Conservation (phyloP, 1,140 invertebrate genomes). For the Daktulosphaira vitifoliae region DNA sequence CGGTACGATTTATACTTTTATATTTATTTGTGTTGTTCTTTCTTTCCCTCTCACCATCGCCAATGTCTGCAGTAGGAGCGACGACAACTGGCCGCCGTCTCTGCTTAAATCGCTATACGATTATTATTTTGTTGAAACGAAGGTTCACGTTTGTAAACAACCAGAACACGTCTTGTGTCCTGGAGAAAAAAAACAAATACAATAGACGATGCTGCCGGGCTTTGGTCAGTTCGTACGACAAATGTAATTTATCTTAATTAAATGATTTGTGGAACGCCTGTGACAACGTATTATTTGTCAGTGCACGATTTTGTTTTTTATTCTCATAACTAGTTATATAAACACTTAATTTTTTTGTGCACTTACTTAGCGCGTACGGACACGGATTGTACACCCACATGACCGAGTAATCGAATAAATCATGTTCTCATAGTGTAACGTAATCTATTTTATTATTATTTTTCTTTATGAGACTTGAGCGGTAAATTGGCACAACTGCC, state of each 20-base stretch:
- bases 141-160: constrained; percentile 15
- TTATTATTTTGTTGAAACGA: neutral
- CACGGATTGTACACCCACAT: too few relatives aligned
- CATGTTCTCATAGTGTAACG: too few relatives aligned
- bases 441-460: too few relatives aligned
- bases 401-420: too few relatives aligned
- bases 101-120: constrained; percentile 13
- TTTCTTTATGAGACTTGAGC: too few relatives aligned
- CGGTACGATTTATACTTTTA: neutral
- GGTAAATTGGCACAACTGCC: too few relatives aligned
- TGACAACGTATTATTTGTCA: neutral
- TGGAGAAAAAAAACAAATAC: too few relatives aligned
- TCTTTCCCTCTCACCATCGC: too few relatives aligned
- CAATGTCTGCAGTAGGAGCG: too few relatives aligned
- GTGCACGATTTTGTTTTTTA: neutral
- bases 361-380: neutral
- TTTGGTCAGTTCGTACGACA: neutral
- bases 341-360: too few relatives aligned
- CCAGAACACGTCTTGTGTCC: neutral
- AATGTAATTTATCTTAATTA: constrained; percentile 20
- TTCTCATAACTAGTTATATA: neutral
- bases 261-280: neutral
- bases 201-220: neutral
- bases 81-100: too few relatives aligned
- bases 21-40: neutral